Conservation (phyloP, 2,113 vertebrate species). For the Fulmarus glacialis region DNA sequence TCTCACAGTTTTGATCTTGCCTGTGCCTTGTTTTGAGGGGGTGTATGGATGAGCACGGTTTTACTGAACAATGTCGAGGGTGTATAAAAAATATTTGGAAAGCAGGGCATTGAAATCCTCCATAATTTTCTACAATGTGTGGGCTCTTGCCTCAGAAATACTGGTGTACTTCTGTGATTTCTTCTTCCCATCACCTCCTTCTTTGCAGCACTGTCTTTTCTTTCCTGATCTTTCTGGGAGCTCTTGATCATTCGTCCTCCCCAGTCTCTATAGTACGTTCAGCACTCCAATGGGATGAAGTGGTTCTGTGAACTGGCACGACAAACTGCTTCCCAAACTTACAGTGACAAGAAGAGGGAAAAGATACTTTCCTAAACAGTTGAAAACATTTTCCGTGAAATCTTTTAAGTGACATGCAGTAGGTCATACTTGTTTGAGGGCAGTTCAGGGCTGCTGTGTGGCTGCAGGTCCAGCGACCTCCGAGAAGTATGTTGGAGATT, state of each 20-base stretch:
- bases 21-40: neutral
- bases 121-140: neutral
- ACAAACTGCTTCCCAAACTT: neutral
- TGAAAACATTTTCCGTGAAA: neutral
- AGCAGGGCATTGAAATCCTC: neutral
- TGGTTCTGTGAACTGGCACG: neutral
- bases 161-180: neutral
- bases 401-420: neutral
- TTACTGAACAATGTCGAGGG: neutral
- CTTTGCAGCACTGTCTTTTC: neutral
- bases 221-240: neutral
- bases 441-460: neutral
- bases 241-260: neutral
- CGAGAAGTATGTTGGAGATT: neutral
- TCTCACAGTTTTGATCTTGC: neutral
- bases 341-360: neutral
- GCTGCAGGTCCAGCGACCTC: neutral
- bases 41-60: neutral
- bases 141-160: neutral
- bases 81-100: neutral
- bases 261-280: rapidly evolving
- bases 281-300: neutral
- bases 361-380: neutral
- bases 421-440: neutral
- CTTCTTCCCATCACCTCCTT: neutral